These are phyloP conservation scores for Drosophila ambigua DNA, from an alignment of 1,140 invertebrate species.

Conservation along the genomic window DNA sequence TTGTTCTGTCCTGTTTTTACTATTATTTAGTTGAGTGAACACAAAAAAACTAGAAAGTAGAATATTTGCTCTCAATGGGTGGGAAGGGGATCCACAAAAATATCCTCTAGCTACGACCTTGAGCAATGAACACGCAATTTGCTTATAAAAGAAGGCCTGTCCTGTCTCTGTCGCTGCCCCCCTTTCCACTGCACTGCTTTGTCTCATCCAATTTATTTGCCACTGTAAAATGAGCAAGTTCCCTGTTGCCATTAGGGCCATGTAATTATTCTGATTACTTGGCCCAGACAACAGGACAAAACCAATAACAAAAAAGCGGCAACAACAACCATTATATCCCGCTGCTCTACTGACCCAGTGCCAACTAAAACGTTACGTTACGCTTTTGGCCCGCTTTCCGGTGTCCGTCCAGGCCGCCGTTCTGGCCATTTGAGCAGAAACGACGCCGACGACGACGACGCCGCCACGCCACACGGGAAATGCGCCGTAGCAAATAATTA, in stretches of 20 bases:
- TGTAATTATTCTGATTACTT: constrained; percentile 81
- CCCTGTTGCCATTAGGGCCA: constrained; percentile 61
- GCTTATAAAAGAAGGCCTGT: constrained; percentile 2
- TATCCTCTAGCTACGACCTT: no score
- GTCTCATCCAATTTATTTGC: constrained; percentile 15
- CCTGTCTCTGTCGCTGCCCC: no score
- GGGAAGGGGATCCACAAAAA: no score
- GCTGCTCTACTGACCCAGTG: constrained; percentile 79
- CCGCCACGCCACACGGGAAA: constrained; percentile 64
- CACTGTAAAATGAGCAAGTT: constrained; percentile 54
- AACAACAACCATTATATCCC: constrained; percentile 43
- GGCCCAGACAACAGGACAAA: constrained; percentile 42
- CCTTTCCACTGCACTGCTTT: constrained; percentile 1
- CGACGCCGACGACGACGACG: no score
- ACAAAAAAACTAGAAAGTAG: no score
- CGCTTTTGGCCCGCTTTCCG: not conserved
- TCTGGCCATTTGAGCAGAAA: constrained; percentile 59
- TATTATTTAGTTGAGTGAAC: no score
- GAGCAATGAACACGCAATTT: no score
- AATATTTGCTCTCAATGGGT: no score
- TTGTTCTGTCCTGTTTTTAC: no score
- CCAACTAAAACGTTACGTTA: constrained; percentile 39
- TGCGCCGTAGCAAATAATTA: constrained; percentile 78
- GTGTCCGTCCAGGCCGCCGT: constrained; percentile 12
- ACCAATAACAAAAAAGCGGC: constrained; percentile 36